phyloP scores from a whole-genome alignment of 2,888 invertebrate genomes.

The Panzeria rudis region DNA sequence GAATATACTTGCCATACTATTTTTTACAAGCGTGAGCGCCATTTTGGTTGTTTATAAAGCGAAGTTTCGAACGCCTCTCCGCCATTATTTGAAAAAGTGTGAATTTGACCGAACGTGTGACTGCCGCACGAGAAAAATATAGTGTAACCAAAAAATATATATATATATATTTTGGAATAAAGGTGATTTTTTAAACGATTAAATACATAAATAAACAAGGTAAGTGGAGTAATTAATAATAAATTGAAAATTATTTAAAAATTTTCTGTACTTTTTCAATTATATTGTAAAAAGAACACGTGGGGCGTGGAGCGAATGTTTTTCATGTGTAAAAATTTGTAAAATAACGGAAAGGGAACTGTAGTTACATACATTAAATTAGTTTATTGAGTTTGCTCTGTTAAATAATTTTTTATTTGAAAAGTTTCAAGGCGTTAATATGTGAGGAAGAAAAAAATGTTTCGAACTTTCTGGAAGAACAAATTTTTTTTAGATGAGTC shows the following conservation, averaged over 20 bases:
- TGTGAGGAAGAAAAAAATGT: neutral
- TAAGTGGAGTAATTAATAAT: constrained; percentile 51
- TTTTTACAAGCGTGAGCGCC: constrained; percentile 63
- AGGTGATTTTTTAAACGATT: constrained; percentile 64
- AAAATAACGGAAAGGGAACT: neutral
- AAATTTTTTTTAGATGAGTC: neutral
- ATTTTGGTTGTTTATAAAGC: constrained; percentile 63
- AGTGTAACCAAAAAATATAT: constrained; percentile 54
- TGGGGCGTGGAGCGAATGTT: constrained; percentile 30
- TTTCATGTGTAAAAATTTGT: neutral
- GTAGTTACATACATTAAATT: neutral
- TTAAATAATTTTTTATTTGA: too few relatives aligned
- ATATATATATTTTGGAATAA: constrained; percentile 41
- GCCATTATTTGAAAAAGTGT: constrained; percentile 74
- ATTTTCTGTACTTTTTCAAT: neutral
- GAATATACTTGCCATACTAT: constrained; percentile 61
- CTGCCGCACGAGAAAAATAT: constrained; percentile 63
- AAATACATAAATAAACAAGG: constrained; percentile 67
- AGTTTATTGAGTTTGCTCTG: too few relatives aligned
- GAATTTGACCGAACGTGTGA: constrained; percentile 79
- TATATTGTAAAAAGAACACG: constrained; percentile 50
- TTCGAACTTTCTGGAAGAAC: neutral
- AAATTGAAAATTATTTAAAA: constrained; percentile 22
- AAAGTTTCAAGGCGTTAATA: too few relatives aligned
- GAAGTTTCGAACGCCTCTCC: constrained; percentile 31